Percentiles rank a stretch among this genome's conserved stretches.
These are phyloP conservation scores for Philhelius pedissequus DNA, from an alignment of 2,888 invertebrate genomes.

Conservation along the genomic window DNA sequence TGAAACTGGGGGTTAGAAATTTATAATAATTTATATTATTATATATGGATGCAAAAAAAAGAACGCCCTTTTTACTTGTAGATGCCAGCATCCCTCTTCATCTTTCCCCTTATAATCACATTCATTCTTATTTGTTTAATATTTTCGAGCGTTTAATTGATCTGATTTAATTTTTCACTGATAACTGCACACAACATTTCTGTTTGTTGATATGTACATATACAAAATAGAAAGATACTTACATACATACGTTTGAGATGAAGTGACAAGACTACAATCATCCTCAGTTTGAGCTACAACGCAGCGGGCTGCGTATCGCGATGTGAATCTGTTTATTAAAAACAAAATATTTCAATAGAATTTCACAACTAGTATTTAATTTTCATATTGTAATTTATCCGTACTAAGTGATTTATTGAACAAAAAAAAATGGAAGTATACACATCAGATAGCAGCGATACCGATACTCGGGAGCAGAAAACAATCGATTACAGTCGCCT, in stretches of 20 bases:
- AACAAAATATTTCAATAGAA: background rate
- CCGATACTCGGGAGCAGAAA: conserved; percentile 85
- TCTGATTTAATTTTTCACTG: conserved; percentile 12
- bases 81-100: background rate
- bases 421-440: conserved; percentile 85
- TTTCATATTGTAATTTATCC: background rate
- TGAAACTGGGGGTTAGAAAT: too few species aligned
- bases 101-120: background rate
- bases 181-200: conserved; percentile 9
- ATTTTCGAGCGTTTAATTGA: background rate
- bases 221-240: too few species aligned
- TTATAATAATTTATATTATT: too few species aligned
- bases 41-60: background rate
- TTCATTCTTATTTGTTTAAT: conserved; percentile 9
- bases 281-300: background rate
- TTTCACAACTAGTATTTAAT: background rate
- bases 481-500: conserved; percentile 85
- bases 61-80: background rate
- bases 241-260: background rate
- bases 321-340: conserved; percentile 9
- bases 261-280: background rate
- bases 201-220: background rate
- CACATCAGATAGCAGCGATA: conserved; percentile 91
- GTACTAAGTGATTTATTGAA: background rate
- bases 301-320: background rate